Evolutionary conservation across 2,888 invertebrate genomes (phyloP).

Genomic region (Aphodius granarius): DNA sequence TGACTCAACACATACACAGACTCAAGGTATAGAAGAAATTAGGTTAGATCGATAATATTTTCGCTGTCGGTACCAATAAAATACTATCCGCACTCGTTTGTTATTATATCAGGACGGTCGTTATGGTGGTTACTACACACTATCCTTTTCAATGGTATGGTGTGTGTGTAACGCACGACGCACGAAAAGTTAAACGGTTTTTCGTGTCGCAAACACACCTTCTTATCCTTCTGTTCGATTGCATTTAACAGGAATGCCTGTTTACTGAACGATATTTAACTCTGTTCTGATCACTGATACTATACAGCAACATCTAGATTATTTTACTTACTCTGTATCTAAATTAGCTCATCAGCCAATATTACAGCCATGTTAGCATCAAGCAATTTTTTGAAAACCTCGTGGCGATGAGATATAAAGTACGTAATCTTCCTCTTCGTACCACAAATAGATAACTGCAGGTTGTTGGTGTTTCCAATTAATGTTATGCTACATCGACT

Average conservation of each 20-base stretch:
- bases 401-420: too few species aligned
- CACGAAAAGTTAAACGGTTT: neutral
- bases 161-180: neutral
- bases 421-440: too few species aligned
- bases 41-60: slow-evolving; percentile 9
- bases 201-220: neutral
- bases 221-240: neutral
- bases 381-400: too few species aligned
- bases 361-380: too few species aligned
- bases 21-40: slow-evolving; percentile 2
- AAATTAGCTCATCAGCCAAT: too few species aligned
- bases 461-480: too few species aligned
- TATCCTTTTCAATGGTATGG: slow-evolving; percentile 6
- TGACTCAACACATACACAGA: too few species aligned
- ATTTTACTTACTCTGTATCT: too few species aligned
- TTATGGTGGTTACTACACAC: neutral
- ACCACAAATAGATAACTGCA: too few species aligned
- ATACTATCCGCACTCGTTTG: slow-evolving; percentile 2
- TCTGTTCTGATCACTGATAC: neutral
- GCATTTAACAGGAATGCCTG: neutral
- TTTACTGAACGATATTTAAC: neutral
- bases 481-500: too few species aligned
- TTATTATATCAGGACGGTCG: neutral
- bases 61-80: slow-evolving; percentile 15
- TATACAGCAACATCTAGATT: too few species aligned